phyloP scores from a whole-genome alignment of 2,113 vertebrate genomes.

The Cyanistes caeruleus region DNA sequence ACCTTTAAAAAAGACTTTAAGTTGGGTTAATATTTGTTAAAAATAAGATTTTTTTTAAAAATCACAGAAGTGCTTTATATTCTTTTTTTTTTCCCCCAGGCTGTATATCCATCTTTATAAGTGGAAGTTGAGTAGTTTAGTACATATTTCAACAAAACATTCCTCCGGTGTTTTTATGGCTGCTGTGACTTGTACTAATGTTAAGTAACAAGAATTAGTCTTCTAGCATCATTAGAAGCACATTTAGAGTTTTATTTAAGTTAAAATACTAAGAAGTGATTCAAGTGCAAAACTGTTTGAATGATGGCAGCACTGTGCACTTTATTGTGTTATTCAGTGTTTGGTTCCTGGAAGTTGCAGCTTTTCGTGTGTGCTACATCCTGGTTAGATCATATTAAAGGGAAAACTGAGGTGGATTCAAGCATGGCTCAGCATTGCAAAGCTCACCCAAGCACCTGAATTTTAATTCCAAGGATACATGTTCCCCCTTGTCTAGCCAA shows the following conservation, averaged over 20 bases:
- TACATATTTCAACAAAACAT: conserved; percentile 37
- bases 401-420: neutral
- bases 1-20: conserved; percentile 68
- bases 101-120: conserved; percentile 41
- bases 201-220: neutral
- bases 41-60: conserved; percentile 44
- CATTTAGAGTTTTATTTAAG: neutral
- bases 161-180: neutral
- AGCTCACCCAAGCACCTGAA: neutral
- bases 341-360: neutral
- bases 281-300: neutral
- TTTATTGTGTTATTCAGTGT: neutral
- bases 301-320: neutral
- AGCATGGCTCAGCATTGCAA: neutral
- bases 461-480: conserved; percentile 4
- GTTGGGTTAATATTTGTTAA: conserved; percentile 77
- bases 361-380: neutral
- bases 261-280: neutral
- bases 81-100: conserved; percentile 50
- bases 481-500: neutral
- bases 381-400: neutral
- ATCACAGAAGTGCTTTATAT: conserved; percentile 28
- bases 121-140: conserved; percentile 30
- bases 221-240: neutral
- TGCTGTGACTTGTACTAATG: neutral